phyloP scores from a whole-genome alignment of 2,113 vertebrate genomes.

The Phoxinus phoxinus region DNA sequence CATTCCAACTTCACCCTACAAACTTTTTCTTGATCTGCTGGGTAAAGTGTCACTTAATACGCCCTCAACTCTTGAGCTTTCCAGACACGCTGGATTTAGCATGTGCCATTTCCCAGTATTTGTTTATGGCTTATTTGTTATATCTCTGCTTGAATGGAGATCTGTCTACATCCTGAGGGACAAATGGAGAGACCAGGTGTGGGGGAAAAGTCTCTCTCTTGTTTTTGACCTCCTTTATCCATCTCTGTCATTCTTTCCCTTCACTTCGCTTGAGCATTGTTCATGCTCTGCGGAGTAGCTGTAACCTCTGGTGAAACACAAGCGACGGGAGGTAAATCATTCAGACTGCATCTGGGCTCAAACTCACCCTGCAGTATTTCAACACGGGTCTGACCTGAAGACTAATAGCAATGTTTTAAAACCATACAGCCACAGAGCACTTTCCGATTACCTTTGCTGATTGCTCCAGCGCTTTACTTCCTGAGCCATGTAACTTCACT shows the following conservation, averaged over 20 bases:
- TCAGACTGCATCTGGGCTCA: slow-evolving; percentile 32
- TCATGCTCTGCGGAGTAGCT: slow-evolving; percentile 28
- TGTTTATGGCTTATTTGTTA: background rate
- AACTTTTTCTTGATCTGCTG: slow-evolving; percentile 3
- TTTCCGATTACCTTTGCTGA: slow-evolving; percentile 36
- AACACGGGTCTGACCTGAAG: slow-evolving; percentile 11
- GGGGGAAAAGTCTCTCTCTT: background rate
- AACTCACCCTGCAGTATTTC: slow-evolving; percentile 16
- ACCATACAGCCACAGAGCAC: slow-evolving; percentile 16
- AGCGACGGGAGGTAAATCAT: slow-evolving; percentile 36
- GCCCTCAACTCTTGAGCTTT: slow-evolving; percentile 8
- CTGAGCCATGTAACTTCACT: slow-evolving; percentile 21
- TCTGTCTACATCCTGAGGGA: slow-evolving; percentile 11
- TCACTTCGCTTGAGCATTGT: slow-evolving; percentile 8
- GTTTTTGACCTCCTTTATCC: slow-evolving; percentile 35
- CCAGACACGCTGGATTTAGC: slow-evolving; percentile 24
- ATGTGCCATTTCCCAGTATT: slow-evolving; percentile 1
- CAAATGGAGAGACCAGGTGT: slow-evolving; percentile 36
- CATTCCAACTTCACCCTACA: background rate
- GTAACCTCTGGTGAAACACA: slow-evolving; percentile 40
- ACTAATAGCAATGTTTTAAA: slow-evolving; percentile 38
- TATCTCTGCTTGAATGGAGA: slow-evolving; percentile 6
- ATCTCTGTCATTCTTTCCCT: slow-evolving; percentile 20
- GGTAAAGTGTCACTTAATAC: background rate
- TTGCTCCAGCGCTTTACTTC: slow-evolving; percentile 34